phyloP scores from a whole-genome alignment of 2,888 invertebrate species.

The Fragum whitleyi region DNA sequence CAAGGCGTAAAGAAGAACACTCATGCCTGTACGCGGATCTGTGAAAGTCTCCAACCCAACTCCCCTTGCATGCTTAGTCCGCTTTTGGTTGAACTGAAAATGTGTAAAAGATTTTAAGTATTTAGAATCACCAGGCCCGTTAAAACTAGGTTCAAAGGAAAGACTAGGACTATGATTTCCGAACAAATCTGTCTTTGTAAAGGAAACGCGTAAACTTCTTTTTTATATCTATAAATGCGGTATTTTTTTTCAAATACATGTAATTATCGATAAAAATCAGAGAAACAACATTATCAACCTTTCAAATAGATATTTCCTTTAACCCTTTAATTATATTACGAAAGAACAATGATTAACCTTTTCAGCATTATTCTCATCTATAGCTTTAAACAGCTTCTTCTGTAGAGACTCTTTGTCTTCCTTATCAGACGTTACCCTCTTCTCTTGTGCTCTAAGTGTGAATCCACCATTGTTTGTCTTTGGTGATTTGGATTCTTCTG shows the following conservation, averaged over 20 bases:
- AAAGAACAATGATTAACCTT: no score
- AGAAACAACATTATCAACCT: no score
- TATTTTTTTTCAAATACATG: no score
- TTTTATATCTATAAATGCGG: no score
- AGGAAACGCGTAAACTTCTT: no score
- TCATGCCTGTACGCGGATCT: conserved; percentile 34
- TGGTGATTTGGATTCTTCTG: not conserved
- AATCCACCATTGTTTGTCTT: no score
- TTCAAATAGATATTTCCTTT: no score
- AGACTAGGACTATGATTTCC: not conserved
- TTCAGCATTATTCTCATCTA: conserved; percentile 9
- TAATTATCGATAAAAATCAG: no score
- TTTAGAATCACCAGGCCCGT: not conserved
- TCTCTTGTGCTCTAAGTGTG: no score
- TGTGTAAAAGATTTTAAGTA: not conserved
- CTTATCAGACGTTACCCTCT: not conserved
- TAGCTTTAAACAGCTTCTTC: conserved; percentile 15
- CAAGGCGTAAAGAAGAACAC: conserved; percentile 49
- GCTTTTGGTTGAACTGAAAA: conserved; percentile 21
- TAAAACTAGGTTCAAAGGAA: not conserved
- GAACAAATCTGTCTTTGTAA: no score
- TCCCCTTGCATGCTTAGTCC: not conserved
- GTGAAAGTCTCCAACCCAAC: not conserved
- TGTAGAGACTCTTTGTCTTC: conserved; percentile 2
- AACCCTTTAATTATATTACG: no score